A percentile compares a stretch with the other conserved stretches of the same genome.
These are phyloP conservation scores for Alcedo atthis DNA, from an alignment of 2,797 vertebrate genomes.

Conservation along the genomic window DNA sequence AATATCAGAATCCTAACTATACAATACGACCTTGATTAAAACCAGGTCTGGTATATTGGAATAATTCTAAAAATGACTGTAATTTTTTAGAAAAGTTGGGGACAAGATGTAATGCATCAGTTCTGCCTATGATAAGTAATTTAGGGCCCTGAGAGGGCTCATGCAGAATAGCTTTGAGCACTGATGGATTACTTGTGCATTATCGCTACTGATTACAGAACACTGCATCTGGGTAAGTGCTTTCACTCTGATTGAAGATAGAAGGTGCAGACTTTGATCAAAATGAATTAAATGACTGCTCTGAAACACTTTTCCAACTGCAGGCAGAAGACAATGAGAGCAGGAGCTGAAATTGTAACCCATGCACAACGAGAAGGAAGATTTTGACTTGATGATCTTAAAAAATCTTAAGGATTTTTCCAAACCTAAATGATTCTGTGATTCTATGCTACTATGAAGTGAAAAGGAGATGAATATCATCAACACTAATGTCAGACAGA, in stretches of 20 bases:
- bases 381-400: not conserved
- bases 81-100: not conserved
- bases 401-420: not conserved
- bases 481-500: not conserved
- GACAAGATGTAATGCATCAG: not conserved
- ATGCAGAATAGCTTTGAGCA: not conserved
- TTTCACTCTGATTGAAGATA: constrained; percentile 47
- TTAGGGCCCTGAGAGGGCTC: not conserved
- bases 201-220: constrained; percentile 53
- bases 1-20: not conserved
- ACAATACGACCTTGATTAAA: not conserved
- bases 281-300: constrained; percentile 41
- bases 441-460: not conserved
- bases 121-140: constrained; percentile 24
- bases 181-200: constrained; percentile 44
- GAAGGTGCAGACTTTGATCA: constrained; percentile 33
- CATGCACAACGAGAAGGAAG: not conserved
- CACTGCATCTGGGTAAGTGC: constrained; percentile 17
- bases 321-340: not conserved
- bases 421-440: not conserved
- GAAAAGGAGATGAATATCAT: not conserved
- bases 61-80: not conserved
- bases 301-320: not conserved
- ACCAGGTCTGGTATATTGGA: not conserved
- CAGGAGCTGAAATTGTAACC: not conserved